Evolutionary conservation across 2,797 vertebrate species (phyloP), one percentile per base, ranked within the genome.

Genomic region (Poecilia gillii): DNA sequence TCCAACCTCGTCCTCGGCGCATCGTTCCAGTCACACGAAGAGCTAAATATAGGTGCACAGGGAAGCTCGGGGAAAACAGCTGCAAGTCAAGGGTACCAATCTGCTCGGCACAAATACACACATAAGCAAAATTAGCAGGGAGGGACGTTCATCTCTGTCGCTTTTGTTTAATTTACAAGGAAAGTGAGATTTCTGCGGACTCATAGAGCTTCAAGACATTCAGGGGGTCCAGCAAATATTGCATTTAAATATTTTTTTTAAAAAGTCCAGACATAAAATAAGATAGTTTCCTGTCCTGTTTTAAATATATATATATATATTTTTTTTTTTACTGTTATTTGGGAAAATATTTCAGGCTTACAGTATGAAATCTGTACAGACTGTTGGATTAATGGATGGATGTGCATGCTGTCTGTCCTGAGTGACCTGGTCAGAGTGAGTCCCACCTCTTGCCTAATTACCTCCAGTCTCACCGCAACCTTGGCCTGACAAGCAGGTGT

Each of bases 41-140:
- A 75, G 84, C 92, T 94, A 94, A 91, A 94, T 91, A 92, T 94
- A 95, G 91, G 86, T 81, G 79, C 80, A 72, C 25, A 72, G 72
- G 75, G 84, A 85, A 82, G 87, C 89, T 88, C 78, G 72, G 80
- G 66, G 87, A 88, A 71, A 93, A 89, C 85, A 91, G 91, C 90
- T 93, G 90, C 87, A 89, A 90, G 92, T 91, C 91, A 88, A 84
- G 83, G 88, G 89, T 12, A 90, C 74, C 74, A 72, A 83, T 83
- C 59, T 75, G 86, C 74, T 85, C n/a, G 16, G 79, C 76, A 85
- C 80, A 84, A 33, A 82, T 53, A 79, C 45, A 80, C 57, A 81
- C 82, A 87, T 77, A 72, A 59, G 41, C 80, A 72, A 73, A 74
- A 79, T 85, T 75, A 79, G 70, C 62, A 78, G 80, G 71, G 9